phyloP scores from a whole-genome alignment of 2,113 vertebrate species.

The Urocitellus parryii region DNA sequence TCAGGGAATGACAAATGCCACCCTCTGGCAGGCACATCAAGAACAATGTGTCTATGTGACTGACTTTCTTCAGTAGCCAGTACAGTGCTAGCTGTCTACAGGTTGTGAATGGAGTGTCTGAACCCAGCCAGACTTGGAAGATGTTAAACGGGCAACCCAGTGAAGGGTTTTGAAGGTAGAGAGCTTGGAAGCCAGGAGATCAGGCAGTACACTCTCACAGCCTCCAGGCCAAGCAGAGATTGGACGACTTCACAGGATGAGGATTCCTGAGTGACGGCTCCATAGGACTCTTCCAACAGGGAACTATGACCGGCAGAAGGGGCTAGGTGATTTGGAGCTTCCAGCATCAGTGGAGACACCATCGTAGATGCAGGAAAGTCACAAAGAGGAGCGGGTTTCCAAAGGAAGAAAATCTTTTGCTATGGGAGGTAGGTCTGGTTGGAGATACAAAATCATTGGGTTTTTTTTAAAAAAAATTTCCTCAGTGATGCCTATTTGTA shows the following conservation, averaged over 20 bases:
- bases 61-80: not conserved
- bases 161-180: not conserved
- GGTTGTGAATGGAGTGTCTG: not conserved
- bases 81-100: not conserved
- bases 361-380: not conserved
- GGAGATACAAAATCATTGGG: not conserved
- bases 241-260: too few relatives aligned
- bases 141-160: not conserved
- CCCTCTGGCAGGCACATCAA: not conserved
- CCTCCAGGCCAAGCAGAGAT: not conserved
- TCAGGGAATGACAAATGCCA: not conserved
- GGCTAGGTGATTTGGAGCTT: not conserved
- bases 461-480: not conserved
- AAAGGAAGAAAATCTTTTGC: not conserved
- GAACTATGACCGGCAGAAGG: not conserved
- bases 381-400: not conserved
- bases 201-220: not conserved
- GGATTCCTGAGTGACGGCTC: not conserved
- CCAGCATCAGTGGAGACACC: rapidly evolving
- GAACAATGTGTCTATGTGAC: not conserved
- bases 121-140: not conserved
- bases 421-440: not conserved
- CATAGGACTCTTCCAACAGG: not conserved
- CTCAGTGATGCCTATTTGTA: not conserved
- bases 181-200: not conserved